Base-by-base conservation (phyloP, 2,797 vertebrate genomes). In the Numenius phaeopus region DNA sequence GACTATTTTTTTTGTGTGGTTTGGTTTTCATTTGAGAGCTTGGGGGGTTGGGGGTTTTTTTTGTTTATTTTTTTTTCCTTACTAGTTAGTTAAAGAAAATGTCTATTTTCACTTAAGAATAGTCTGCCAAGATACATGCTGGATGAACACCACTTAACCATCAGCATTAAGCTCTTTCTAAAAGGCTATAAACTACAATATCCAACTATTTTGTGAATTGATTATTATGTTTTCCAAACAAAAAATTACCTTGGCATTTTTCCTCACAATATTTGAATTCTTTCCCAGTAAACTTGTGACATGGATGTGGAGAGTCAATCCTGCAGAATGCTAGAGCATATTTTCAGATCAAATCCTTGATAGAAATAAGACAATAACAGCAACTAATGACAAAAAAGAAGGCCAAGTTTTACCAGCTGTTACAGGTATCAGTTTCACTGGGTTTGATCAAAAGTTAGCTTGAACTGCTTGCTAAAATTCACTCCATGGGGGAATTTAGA, bases 1-100 rank as follows among this genome's bases (percentile, higher is more conserved):
- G 10, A 10, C 1, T 18, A 37, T 66, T 47, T 32, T 44, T 26
- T 24, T 7, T 1, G 20, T 8, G 2, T n/a, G 5, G 1, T 40
- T 66, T 61, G 20, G 3, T 14, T 37, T 57, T 55, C 22, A 5
- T 30, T 29, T 29, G 11, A 7, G 1, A 1, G 10, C 12, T 54
- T 14, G 3, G 8, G 4, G 50, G 6, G 2, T 15, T 39, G 17
- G 13, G 13, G 7, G 3, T 26, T 29, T 18, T 55, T 32, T 55
- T 55, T 55, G 15, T 26, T 18, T 27, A 26, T 57, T 20, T 46
- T 37, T 4, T 64, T 77, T 16, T 2, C 1, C 19, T 57, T 49
- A 65, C 23, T 5, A 32, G 6, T 22, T 23, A 54, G 10, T 32
- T 32, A 88, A 73, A 73, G 11, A 61, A 22, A 30, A 6, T 21